Base-by-base conservation (phyloP, 2,113 vertebrate species). In the Chamaea fasciata region DNA sequence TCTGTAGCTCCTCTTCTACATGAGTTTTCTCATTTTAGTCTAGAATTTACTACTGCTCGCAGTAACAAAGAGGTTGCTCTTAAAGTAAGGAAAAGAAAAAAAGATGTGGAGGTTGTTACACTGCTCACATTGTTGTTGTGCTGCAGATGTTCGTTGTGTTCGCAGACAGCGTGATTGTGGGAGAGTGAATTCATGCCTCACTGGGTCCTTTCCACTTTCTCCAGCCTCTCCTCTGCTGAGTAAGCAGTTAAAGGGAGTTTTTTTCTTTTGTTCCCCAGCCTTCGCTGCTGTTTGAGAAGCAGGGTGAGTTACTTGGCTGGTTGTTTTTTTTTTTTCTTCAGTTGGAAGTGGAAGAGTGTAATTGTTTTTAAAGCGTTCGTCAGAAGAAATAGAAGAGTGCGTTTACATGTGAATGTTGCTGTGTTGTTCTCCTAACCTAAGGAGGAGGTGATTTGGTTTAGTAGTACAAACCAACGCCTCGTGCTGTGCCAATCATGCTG, bases 141-240 rank as follows among this genome's bases (percentile, higher is more conserved):
- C 79, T 88, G 87, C 83, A 95, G 93, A 90, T 97, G 92, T 86
- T 90, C 4, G 6, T 52, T 81, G 76, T 31, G 76, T 56, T 86
- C 10, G 19, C 71, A 71, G 90, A 57, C 71, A 35, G 80, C 0
- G 2, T 0, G 15, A 12, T 22, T 60, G 39, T 67, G 79, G 75
- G 68, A 59, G n/a, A 64, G 57, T 0, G 4, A 59, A 8, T 90
- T 92, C 77, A 50, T 57, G 89, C 92, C 70, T 92, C 42, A 8
- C 13, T 87, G 83, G 56, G 74, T 90, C 86, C 77, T 84, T 83
- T 84, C 57, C 84, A 47, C 62, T 70, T 83, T 93, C 80, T 83
- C 44, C 78, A 67, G 53, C 71, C n/a, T 90, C 93, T 88, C 59
- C 52, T 75, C 50, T 71, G 88, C 92, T 86, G 88, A 88, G 63